A percentile compares a stretch with the other conserved stretches of the same genome.
Conservation (phyloP, 2,797 vertebrate species). For the Ctenochaetus hawaiiensis region DNA sequence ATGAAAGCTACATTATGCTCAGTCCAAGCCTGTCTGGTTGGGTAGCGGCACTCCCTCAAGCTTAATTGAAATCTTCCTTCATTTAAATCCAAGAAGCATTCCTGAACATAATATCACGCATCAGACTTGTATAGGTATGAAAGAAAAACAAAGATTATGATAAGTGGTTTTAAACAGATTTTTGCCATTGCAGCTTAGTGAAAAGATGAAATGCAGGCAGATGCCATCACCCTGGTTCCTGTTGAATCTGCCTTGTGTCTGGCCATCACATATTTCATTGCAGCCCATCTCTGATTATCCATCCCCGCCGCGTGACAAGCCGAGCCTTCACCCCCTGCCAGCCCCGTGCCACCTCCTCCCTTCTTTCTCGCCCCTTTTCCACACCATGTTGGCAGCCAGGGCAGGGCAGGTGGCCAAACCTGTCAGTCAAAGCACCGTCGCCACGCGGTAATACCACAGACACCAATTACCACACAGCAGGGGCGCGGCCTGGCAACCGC, state of each 20-base stretch:
- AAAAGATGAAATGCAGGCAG: conserved; percentile 21
- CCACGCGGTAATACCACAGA: conserved; percentile 83
- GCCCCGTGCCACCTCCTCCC: conserved; percentile 61
- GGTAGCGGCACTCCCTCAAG: too few relatives aligned
- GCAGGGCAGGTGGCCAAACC: conserved; percentile 89
- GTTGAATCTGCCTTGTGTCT: conserved; percentile 56
- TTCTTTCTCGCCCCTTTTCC: conserved; percentile 59
- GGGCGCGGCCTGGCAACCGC: conserved; percentile 86
- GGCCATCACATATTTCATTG: conserved; percentile 59
- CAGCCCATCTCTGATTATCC: conserved; percentile 60
- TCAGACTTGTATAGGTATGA: too few relatives aligned
- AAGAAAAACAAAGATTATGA: too few relatives aligned
- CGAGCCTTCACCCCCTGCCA: conserved; percentile 57
- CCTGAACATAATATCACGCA: not conserved
- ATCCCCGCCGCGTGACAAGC: conserved; percentile 53
- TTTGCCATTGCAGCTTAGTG: not conserved
- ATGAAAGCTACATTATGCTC: too few relatives aligned
- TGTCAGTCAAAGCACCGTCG: conserved; percentile 84
- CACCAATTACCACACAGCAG: conserved; percentile 89
- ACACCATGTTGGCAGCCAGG: conserved; percentile 77
- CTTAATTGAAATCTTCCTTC: too few relatives aligned
- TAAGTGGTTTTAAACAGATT: not conserved
- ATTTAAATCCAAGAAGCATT: not conserved
- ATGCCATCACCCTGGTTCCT: conserved; percentile 60
- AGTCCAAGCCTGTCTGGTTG: too few relatives aligned